A percentile compares a stretch with the other conserved stretches of the same genome.
phyloP scores from a whole-genome alignment of 2,113 vertebrate genomes.

The Pandion haliaetus region DNA sequence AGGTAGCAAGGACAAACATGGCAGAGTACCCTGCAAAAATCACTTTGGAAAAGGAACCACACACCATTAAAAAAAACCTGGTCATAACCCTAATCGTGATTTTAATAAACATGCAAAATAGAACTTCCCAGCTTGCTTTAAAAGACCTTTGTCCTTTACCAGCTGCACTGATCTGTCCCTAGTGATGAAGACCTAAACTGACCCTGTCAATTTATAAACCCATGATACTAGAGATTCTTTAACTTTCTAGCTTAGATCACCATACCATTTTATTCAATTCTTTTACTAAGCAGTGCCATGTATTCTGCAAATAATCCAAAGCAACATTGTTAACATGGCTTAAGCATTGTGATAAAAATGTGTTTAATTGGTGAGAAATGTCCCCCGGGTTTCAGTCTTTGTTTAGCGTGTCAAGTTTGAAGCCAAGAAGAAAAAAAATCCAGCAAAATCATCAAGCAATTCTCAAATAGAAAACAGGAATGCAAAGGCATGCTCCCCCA shows the following conservation, averaged over 20 bases:
- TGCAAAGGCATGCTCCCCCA: not conserved
- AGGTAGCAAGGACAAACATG: not conserved
- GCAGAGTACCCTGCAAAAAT: not conserved
- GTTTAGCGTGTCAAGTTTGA: not conserved
- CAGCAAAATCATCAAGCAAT: not conserved
- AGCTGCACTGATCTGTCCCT: not conserved
- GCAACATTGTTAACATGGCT: not conserved
- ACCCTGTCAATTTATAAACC: not conserved
- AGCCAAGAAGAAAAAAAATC: not conserved
- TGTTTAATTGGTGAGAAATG: constrained; percentile 4
- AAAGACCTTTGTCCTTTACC: not conserved
- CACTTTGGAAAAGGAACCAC: not conserved
- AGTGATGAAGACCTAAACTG: not conserved
- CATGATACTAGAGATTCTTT: not conserved
- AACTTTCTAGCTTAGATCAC: not conserved
- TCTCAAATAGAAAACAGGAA: constrained; percentile 14
- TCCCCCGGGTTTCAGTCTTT: not conserved
- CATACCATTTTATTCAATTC: not conserved
- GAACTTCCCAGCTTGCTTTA: not conserved
- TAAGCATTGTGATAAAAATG: not conserved
- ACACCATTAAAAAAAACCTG: not conserved
- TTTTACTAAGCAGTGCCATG: not conserved
- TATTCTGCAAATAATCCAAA: not conserved
- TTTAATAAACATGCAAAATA: not conserved
- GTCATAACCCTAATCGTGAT: not conserved